phyloP scores from a whole-genome alignment of 2,888 invertebrate genomes.

The Vannuccia rotundouncinata region DNA sequence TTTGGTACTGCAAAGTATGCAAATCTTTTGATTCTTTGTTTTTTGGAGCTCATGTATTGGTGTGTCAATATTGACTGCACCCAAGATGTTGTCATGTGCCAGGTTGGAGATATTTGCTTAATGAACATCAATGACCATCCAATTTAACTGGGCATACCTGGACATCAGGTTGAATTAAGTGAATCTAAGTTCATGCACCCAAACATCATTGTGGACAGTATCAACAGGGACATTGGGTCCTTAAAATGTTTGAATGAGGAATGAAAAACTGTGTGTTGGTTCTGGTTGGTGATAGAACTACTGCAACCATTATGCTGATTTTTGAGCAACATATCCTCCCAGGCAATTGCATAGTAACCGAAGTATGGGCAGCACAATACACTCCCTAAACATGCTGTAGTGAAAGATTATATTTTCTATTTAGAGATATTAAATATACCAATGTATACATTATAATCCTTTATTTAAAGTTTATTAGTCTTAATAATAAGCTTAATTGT shows the following conservation, averaged over 20 bases:
- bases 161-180: background rate
- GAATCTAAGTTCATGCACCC: constrained; percentile 27
- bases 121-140: background rate
- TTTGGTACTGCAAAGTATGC: constrained; percentile 18
- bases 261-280: background rate
- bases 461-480: too few species aligned
- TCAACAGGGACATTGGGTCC: constrained; percentile 29
- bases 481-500: too few species aligned
- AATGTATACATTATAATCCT: too few species aligned
- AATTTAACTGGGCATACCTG: background rate
- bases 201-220: constrained; percentile 28
- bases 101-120: background rate
- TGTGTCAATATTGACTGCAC: background rate
- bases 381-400: background rate
- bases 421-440: too few species aligned
- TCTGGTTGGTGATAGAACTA: background rate
- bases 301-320: background rate
- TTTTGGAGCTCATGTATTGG: constrained; percentile 23
- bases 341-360: background rate
- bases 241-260: constrained; percentile 5
- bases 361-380: constrained; percentile 27
- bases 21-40: constrained; percentile 15
- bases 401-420: too few species aligned
- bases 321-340: constrained; percentile 19
- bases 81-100: background rate